Base-by-base conservation (phyloP, 2,113 vertebrate genomes). In the Seriola quinqueradiata region DNA sequence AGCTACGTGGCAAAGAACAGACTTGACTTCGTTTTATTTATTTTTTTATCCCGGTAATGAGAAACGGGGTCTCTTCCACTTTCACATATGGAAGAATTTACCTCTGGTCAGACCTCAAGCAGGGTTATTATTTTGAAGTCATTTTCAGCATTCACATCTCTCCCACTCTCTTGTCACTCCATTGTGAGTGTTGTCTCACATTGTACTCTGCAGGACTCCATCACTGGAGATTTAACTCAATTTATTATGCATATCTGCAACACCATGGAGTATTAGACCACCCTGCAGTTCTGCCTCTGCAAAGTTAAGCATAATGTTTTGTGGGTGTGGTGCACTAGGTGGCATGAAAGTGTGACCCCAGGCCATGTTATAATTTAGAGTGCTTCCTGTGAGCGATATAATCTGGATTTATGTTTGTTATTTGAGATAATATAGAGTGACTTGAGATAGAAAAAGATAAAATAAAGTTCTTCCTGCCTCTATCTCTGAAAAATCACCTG, bases 11-110 rank as follows among this genome's bases (percentile, higher is more conserved):
- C 79, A 77, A 57, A 88, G 52, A 70, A 65, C 38, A 74, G 34
- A 66, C 14, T 61, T 50, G 19, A 59, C 34, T 77, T 25, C 5
- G 34, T 81, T 85, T 78, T 75, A 65, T 86, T 82, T 82, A 69
- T 58, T 85, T 40, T 40, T 88, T 70, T 42, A 48, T 48, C 63
- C 21, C 64, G 75, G 71, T 87, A 84, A 88, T 81, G 65, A 87
- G 67, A 83, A 84, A 88, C 73, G 11, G 76, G 73, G 50, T 85
- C 76, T 58, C 23, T 54, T 72, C 40, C 25, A 79, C 63, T 82
- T 84, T 86, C 69, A 69, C 86, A 88, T 85, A 58, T 91, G 83
- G 87, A 87, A 90, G 75, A 79, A 66, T 87, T 90, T 88, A 82
- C 77, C 79, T 83, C 84, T 74, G 70, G 60, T 82, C 65, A 71